Evolutionary conservation across 2,888 invertebrate genomes (phyloP).

Genomic region (Diploptera punctata): DNA sequence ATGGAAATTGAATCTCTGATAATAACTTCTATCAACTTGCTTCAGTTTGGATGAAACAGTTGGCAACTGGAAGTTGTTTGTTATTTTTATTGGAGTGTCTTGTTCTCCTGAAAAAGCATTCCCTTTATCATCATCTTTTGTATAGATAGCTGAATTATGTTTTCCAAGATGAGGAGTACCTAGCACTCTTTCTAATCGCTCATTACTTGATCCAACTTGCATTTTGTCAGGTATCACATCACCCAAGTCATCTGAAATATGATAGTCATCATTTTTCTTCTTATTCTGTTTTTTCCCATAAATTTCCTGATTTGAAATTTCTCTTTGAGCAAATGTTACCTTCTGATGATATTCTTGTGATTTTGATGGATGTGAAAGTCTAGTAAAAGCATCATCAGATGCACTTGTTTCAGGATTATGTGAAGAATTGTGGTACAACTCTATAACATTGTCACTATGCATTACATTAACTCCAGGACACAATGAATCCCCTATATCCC

Average conservation of each 20-base stretch:
- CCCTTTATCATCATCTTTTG: not conserved
- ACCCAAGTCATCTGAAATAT: not conserved
- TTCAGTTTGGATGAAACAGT: slow-evolving; percentile 72
- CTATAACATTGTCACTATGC: not conserved
- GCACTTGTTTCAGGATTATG: not conserved
- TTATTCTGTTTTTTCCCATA: not conserved
- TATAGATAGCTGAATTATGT: not conserved
- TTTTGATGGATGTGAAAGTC: not conserved
- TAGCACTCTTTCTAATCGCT: not conserved
- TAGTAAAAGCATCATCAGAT: not conserved
- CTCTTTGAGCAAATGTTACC: not conserved
- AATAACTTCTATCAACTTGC: slow-evolving; percentile 61
- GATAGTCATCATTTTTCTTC: too few species aligned
- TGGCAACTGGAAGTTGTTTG: slow-evolving; percentile 52
- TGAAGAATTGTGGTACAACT: not conserved
- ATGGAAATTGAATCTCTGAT: slow-evolving; percentile 53
- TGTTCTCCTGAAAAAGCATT: not conserved
- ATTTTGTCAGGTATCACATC: not conserved
- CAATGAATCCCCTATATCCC: not conserved
- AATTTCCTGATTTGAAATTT: not conserved
- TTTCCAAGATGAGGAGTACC: not conserved
- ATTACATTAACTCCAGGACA: not conserved
- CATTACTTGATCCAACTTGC: not conserved
- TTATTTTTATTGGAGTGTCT: not conserved
- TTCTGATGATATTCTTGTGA: not conserved